phyloP scores from a whole-genome alignment of 1,140 invertebrate genomes.

The Campodea augens region DNA sequence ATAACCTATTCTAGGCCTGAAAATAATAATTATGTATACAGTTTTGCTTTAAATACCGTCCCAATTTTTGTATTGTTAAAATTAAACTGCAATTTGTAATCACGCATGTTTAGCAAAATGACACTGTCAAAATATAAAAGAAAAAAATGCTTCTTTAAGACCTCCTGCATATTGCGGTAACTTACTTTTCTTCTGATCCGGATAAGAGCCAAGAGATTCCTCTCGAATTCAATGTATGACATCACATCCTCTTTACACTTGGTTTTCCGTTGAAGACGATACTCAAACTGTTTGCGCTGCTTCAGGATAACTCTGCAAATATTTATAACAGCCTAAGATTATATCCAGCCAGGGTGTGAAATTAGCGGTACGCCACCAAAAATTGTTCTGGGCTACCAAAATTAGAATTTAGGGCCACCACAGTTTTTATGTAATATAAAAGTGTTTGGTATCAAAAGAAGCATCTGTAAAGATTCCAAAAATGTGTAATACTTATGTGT shows the following conservation, averaged over 20 bases:
- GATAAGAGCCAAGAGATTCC: conserved; percentile 42
- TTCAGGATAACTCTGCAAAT: conserved; percentile 39
- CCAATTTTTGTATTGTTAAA: neutral
- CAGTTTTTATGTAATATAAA: too few relatives aligned
- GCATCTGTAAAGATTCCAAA: too few relatives aligned
- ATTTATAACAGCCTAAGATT: too few relatives aligned
- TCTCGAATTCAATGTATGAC: conserved; percentile 49
- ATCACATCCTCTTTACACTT: conserved; percentile 51
- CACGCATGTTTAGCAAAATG: conserved; percentile 8
- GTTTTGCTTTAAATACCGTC: neutral
- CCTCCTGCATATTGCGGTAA: neutral
- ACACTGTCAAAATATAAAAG: neutral
- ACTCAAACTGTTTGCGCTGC: conserved; percentile 46
- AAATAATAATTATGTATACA: too few relatives aligned
- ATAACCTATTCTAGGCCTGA: too few relatives aligned
- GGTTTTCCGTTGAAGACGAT: conserved; percentile 40
- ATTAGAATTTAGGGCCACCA: too few relatives aligned
- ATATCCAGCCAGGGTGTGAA: too few relatives aligned
- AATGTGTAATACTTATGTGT: too few relatives aligned
- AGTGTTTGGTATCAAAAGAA: too few relatives aligned
- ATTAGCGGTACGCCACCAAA: too few relatives aligned
- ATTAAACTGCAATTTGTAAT: neutral
- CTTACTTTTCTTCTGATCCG: conserved; percentile 24
- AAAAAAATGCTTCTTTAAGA: neutral
- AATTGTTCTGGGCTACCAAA: too few relatives aligned